Base-by-base conservation (phyloP, 2,888 invertebrate genomes). In the Pristionchus arcanus region DNA sequence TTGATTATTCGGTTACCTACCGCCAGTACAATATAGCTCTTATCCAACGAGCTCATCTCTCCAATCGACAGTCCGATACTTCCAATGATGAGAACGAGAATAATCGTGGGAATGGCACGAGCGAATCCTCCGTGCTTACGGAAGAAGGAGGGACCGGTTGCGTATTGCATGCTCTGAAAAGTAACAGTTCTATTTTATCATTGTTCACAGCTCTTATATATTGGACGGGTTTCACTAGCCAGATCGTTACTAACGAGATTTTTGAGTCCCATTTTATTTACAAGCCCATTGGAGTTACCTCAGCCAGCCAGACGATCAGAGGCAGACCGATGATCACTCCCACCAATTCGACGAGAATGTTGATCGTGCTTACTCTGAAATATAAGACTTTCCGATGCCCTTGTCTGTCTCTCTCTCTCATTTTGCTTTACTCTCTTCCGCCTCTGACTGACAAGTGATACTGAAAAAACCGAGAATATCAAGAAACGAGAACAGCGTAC, bases 321-420 rank as follows among this genome's bases (percentile, higher is more conserved):
- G 84, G 84, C 31, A 84, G 31, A 2, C 84, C 84, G 21, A 84
- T 84, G 55, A 84, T 28, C 31, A 59, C 59, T 53, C 84, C 84
- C 31, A 84, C n/a, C 9, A 84, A 42, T 59, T 84, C 84, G 84
- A 84, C n/a, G 28, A 84, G 21, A 19, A 59, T 55, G 84, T 53
- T 84, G 31, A 84, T 15, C 0, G 28, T 84, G 16, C 1, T n/a
- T 21, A 59, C 84, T 84, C 84, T 84, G 53, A 13, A 34, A 66
- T 7, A 0, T 7, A 59, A 4, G 16, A 3, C 66, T 66, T 66
- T 11, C 66, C 66, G 19, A 4, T 21, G 4, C 19, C 19, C 19
- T 59, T 25, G 19, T 19, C 55, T 59, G 21, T 25, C 19, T 59
- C 21, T 7, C 53, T 15, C 11, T 59, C 25, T 11, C 68, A n/a